Percentiles rank a stretch among this genome's conserved stretches.
These are phyloP conservation scores for Apoda limacodes DNA, from an alignment of 2,888 invertebrate genomes.

Conservation along the genomic window DNA sequence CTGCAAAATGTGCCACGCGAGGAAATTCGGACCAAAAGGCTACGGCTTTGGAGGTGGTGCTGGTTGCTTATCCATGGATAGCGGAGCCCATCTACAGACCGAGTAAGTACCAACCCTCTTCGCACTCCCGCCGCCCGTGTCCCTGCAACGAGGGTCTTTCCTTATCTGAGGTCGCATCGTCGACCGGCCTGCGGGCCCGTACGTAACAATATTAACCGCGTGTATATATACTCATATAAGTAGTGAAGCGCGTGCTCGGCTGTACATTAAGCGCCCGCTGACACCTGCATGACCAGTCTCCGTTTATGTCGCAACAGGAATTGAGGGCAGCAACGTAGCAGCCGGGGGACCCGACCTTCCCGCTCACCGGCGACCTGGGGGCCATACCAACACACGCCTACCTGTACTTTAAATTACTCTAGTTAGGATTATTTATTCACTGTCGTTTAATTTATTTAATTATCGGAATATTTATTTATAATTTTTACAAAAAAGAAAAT, in stretches of 20 bases:
- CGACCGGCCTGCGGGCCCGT: conserved; percentile 62
- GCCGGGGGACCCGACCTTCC: conserved; percentile 58
- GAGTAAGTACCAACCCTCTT: conserved; percentile 72
- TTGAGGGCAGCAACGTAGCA: conserved; percentile 61
- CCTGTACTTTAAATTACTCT: conserved; percentile 61
- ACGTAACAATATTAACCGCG: conserved; percentile 68
- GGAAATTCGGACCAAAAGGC: conserved; percentile 98
- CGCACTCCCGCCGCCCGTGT: conserved; percentile 64
- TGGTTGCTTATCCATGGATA: conserved; percentile 96
- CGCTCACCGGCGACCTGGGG: conserved; percentile 61
- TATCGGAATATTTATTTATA: conserved; percentile 58
- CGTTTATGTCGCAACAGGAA: conserved; percentile 71
- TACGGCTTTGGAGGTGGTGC: conserved; percentile 99
- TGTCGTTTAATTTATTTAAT: conserved; percentile 68
- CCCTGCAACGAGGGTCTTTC: conserved; percentile 70
- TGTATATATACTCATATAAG: conserved; percentile 64
- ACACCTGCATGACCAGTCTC: conserved; percentile 69
- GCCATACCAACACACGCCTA: conserved; percentile 59
- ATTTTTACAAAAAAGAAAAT: conserved; percentile 54
- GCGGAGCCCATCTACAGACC: conserved; percentile 88
- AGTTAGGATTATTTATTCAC: conserved; percentile 69
- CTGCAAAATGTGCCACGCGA: conserved; percentile 98
- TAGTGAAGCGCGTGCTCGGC: conserved; percentile 65
- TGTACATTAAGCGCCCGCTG: conserved; percentile 65
- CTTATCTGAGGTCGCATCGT: conserved; percentile 62